Evolutionary conservation across 2,113 vertebrate genomes (phyloP).

Genomic region (Prochilodus magdalenae): DNA sequence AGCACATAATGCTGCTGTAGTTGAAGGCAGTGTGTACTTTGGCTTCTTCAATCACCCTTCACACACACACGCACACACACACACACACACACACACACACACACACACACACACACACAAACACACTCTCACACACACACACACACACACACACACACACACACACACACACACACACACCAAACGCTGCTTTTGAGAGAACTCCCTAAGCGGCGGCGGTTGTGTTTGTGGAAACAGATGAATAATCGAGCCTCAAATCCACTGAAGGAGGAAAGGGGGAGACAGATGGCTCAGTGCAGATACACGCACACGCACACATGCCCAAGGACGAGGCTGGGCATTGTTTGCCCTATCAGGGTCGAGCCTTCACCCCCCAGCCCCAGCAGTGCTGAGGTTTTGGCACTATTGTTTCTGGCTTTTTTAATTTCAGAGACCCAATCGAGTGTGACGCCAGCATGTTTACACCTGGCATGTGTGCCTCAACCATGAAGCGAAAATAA

Average conservation of each 20-base stretch:
- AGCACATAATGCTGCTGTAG: background rate
- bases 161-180: background rate
- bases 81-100: background rate
- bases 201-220: constrained; percentile 58
- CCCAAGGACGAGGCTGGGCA: constrained; percentile 87
- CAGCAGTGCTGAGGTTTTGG: constrained; percentile 78
- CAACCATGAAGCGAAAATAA: constrained; percentile 64
- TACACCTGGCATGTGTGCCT: constrained; percentile 77
- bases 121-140: background rate
- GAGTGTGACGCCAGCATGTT: constrained; percentile 83
- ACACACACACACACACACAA: background rate
- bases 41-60: background rate
- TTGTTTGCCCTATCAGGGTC: constrained; percentile 87
- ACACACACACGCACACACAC: no score
- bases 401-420: constrained; percentile 80
- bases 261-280: constrained; percentile 81
- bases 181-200: constrained; percentile 66
- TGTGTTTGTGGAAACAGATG: constrained; percentile 82
- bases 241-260: constrained; percentile 83
- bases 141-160: background rate
- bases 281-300: constrained; percentile 98
- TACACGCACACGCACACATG: constrained; percentile 83
- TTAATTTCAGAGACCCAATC: constrained; percentile 82
- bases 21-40: background rate
- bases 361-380: constrained; percentile 90